Conservation (phyloP, 2,113 vertebrate genomes). For the Alces alces region DNA sequence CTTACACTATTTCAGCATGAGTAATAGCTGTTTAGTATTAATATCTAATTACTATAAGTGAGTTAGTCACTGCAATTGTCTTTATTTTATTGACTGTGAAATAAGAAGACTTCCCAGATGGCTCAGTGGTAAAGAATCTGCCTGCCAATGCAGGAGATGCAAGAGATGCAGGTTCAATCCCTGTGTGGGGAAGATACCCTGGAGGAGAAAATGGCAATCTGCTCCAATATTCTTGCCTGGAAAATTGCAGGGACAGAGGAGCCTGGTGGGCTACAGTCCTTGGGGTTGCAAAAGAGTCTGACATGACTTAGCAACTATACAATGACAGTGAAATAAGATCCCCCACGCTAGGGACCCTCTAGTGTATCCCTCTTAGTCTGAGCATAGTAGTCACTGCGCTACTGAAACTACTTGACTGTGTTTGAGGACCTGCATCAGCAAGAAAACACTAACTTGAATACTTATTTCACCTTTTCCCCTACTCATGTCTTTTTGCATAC, state of each 20-base stretch:
- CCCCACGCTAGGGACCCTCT: not conserved
- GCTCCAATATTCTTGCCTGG: not conserved
- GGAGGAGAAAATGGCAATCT: not conserved
- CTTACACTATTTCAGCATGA: not conserved
- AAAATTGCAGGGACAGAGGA: not conserved
- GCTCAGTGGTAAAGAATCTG: not conserved
- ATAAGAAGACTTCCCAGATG: not conserved
- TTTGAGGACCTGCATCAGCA: not conserved
- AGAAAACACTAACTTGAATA: not conserved
- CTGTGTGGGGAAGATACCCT: not conserved
- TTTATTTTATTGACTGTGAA: constrained; percentile 17
- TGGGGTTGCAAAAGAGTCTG: not conserved
- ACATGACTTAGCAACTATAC: not conserved
- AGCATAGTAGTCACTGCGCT: not conserved
- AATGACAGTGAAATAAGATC: not conserved
- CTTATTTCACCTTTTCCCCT: not conserved
- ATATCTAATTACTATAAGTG: not conserved
- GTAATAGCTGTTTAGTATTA: not conserved
- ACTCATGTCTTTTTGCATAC: not conserved
- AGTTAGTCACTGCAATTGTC: not conserved
- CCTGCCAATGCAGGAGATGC: not conserved
- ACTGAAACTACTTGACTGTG: not conserved
- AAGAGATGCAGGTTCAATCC: not conserved
- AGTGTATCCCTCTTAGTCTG: not conserved
- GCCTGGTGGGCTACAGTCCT: not conserved